Evolutionary conservation across 2,113 vertebrate species (phyloP), one percentile per base, ranked within the genome.

Genomic region (Trachemys scripta): DNA sequence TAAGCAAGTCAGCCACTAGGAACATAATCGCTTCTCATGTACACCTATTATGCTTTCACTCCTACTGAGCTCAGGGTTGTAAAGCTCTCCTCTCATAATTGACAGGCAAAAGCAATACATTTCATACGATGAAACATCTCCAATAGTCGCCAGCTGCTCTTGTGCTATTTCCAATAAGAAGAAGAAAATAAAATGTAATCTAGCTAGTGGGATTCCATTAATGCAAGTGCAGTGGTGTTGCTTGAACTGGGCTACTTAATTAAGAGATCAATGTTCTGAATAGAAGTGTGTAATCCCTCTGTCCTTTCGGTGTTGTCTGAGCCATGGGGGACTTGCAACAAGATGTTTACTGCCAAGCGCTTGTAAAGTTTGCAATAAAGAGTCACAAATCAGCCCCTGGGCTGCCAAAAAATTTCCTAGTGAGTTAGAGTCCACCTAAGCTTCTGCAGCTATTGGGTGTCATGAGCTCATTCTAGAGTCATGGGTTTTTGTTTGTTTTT

Each of bases 91-190:
- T 90, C 91, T 85, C 31, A 0, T 96, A 96, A 98, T 91, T 96
- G 96, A 95, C 88, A 94, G 95, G 90, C 80, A 86, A 94, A 93
- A 94, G 91, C 97, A 88, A 84, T 92, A 88, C 9, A 47, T 96
- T 91, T 83, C 89, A 82, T 2, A 27, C 85, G 94, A 94, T 90
- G 95, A 95, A 97, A 84, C 94, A 57, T 94, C 87, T 93, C 90
- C 88, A 47, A 14, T 0, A 5, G 80, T 83, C 89, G 92, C 90
- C 94, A 89, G 88, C 56, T 59, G 83, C 0, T 1, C 90, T 86
- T 80, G 22, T 89, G 47, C 91, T 80, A 16, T 81, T 97, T 92
- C 93, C 92, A 27, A 3, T 94, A 94, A 96, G 82, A 90, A 95
- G 94, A 88, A 86, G 35, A 59, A 80, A 89, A 88, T 80, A 59